Conservation (phyloP, 2,888 invertebrate genomes). For the Cantharis lateralis region DNA sequence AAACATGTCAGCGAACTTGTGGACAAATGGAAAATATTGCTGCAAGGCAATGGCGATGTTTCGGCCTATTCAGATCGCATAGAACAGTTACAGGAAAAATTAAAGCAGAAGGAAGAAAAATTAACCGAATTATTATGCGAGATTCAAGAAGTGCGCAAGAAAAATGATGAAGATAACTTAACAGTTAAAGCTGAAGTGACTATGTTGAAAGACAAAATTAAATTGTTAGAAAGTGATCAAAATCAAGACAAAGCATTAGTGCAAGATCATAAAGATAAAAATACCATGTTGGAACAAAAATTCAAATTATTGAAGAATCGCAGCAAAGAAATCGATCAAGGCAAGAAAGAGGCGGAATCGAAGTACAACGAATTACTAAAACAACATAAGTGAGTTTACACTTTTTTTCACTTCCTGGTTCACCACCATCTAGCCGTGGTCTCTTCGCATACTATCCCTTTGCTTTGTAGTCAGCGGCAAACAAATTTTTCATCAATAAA, state of each 20-base stretch:
- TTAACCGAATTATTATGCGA: neutral
- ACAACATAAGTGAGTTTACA: conserved; percentile 3
- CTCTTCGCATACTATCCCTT: neutral
- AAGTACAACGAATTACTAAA: conserved; percentile 46
- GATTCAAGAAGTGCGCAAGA: neutral
- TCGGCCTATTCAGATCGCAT: neutral
- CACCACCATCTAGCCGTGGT: neutral
- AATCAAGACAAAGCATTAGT: conserved; percentile 42
- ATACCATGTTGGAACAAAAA: conserved; percentile 47
- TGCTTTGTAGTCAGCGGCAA: no score
- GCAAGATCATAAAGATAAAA: conserved; percentile 40
- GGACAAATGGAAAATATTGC: conserved; percentile 5
- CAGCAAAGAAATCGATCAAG: conserved; percentile 55
- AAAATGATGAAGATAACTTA: neutral
- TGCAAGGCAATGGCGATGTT: neutral
- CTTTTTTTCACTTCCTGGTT: neutral
- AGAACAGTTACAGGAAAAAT: conserved; percentile 42
- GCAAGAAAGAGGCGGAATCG: conserved; percentile 53
- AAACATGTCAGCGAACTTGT: conserved; percentile 12
- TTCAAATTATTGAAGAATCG: conserved; percentile 54
- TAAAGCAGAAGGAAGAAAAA: conserved; percentile 29
- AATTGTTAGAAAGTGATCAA: conserved; percentile 44
- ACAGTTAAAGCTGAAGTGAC: neutral
- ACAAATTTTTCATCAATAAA: no score
- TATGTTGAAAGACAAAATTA: conserved; percentile 42